These are phyloP conservation scores for Jordanella pulchra DNA, from an alignment of 2,797 vertebrate species.

Conservation along the genomic window DNA sequence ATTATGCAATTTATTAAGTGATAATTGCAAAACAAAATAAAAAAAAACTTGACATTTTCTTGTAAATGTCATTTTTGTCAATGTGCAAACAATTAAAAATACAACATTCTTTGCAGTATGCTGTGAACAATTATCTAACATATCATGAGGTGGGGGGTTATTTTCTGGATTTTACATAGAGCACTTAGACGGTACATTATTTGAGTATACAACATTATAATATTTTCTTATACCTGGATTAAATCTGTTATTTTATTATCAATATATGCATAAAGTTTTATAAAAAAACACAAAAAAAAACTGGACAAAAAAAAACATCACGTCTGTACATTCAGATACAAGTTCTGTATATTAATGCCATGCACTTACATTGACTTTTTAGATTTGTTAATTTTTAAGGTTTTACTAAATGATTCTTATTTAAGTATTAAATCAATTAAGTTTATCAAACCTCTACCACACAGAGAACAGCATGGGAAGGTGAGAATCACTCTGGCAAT, in stretches of 20 bases:
- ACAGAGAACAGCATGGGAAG: slow-evolving; percentile 24
- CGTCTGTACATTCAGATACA: slow-evolving; percentile 53
- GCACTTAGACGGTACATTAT: slow-evolving; percentile 68
- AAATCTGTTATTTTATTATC: slow-evolving; percentile 72
- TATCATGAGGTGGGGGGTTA: slow-evolving; percentile 69
- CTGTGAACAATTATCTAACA: slow-evolving; percentile 72
- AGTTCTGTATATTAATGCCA: slow-evolving; percentile 45
- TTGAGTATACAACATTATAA: slow-evolving; percentile 68
- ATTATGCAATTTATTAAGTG: slow-evolving; percentile 81
- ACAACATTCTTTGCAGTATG: slow-evolving; percentile 55
- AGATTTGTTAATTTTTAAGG: slow-evolving; percentile 44
- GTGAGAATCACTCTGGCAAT: slow-evolving; percentile 64
- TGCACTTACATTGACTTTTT: slow-evolving; percentile 53
- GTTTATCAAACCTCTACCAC: slow-evolving; percentile 51
- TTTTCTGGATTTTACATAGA: slow-evolving; percentile 70
- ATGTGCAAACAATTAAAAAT: slow-evolving; percentile 58
- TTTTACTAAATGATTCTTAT: slow-evolving; percentile 60
- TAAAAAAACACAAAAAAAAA: slow-evolving; percentile 46
- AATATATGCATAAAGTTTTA: slow-evolving; percentile 69
- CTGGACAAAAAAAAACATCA: background rate
- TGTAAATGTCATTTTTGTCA: slow-evolving; percentile 66
- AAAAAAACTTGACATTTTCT: slow-evolving; percentile 63
- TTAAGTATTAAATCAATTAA: slow-evolving; percentile 61
- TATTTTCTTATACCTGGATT: slow-evolving; percentile 78
- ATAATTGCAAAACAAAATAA: slow-evolving; percentile 63